phyloP scores from a whole-genome alignment of 2,113 vertebrate genomes.

The Chamaetylas fuelleborni region DNA sequence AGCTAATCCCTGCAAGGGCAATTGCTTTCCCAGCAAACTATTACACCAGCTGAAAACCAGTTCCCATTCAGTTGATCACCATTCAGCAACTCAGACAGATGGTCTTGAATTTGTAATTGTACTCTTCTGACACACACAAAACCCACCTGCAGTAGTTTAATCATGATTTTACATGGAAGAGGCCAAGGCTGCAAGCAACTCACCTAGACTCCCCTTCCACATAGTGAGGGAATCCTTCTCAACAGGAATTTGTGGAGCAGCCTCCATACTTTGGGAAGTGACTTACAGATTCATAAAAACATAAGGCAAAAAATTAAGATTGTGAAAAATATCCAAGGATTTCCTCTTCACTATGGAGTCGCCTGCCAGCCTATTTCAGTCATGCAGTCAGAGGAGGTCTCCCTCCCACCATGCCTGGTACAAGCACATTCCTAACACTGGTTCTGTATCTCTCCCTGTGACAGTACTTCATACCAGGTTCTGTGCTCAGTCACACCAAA shows the following conservation, averaged over 20 bases:
- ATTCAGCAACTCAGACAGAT: background rate
- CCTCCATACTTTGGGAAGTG: background rate
- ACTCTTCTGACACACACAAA: background rate
- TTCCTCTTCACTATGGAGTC: background rate
- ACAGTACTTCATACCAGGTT: background rate
- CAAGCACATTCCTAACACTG: accelerated
- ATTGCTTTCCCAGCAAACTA: background rate
- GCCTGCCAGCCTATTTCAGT: background rate
- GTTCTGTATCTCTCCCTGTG: background rate
- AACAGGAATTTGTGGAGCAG: background rate
- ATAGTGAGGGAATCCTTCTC: background rate
- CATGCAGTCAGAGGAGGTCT: background rate
- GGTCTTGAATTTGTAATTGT: background rate
- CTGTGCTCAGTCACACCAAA: background rate
- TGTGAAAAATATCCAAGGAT: background rate
- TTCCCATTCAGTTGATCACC: background rate
- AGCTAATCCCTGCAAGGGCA: background rate
- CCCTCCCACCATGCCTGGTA: background rate
- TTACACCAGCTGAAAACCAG: background rate
- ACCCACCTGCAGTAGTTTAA: background rate
- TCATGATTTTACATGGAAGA: background rate
- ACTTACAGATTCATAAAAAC: background rate
- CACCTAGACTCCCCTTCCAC: background rate
- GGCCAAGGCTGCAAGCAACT: background rate
- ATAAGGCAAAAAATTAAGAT: background rate